Percentiles rank a stretch among this genome's conserved stretches.
These are phyloP conservation scores for Beroe ovata DNA, from an alignment of 37 sponge, comb jelly and placozoan species.

Conservation along the genomic window DNA sequence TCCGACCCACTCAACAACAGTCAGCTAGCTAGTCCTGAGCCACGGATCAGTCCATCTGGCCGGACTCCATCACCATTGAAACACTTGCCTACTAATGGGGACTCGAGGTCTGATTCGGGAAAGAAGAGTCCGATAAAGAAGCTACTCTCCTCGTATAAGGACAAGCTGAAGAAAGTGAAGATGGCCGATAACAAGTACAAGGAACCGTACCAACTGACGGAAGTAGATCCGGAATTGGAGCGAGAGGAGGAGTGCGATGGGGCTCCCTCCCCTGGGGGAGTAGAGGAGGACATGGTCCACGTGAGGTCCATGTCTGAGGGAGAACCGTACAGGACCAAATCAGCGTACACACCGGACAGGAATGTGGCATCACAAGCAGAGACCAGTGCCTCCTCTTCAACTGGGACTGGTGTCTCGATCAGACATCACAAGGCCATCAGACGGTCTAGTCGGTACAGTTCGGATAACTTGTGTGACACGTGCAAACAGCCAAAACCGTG, in stretches of 20 bases:
- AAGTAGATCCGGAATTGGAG: not conserved
- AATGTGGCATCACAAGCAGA: not conserved
- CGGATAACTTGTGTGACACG: slow-evolving; percentile 17
- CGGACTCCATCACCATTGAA: not conserved
- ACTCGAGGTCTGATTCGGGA: not conserved
- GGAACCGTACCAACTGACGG: slow-evolving; percentile 13
- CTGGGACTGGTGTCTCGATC: not conserved
- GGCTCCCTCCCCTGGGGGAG: not conserved
- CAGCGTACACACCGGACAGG: not conserved
- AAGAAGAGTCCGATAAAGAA: slow-evolving; percentile 63
- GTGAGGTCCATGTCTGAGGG: not conserved
- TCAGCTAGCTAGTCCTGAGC: not conserved
- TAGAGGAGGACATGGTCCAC: not conserved
- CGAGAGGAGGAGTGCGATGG: not conserved
- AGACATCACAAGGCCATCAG: slow-evolving; percentile 44
- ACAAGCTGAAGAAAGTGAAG: slow-evolving; percentile 61
- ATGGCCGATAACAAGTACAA: slow-evolving; percentile 22
- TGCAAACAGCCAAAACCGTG: not conserved
- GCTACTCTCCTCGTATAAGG: slow-evolving; percentile 34
- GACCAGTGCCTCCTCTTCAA: not conserved
- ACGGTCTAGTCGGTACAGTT: not conserved
- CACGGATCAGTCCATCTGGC: not conserved
- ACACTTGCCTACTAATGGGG: not conserved
- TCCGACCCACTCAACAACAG: not conserved
- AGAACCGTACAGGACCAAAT: slow-evolving; percentile 18